phyloP scores from a whole-genome alignment of 92 coral and sea anemone genomes.

The Bergia sp. region DNA sequence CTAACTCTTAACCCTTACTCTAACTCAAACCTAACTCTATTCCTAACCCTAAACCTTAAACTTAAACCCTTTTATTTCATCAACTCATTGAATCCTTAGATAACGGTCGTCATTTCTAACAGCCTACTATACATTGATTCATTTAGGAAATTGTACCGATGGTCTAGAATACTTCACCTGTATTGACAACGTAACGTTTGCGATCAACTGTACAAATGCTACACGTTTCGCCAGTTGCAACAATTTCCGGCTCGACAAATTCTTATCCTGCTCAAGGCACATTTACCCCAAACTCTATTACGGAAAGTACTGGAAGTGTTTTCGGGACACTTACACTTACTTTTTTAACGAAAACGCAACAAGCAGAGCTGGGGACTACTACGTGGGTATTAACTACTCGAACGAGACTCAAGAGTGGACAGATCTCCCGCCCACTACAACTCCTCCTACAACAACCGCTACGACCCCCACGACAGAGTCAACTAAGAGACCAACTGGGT shows the following conservation, averaged over 20 bases:
- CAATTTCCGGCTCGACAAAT: not conserved
- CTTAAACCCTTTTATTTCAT: too few species aligned
- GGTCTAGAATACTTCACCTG: not conserved
- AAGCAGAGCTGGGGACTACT: constrained; percentile 19
- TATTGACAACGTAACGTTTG: not conserved
- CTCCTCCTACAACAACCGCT: not conserved
- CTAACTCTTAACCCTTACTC: too few species aligned
- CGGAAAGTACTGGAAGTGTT: constrained; percentile 38
- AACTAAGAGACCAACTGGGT: too few species aligned
- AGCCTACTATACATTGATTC: not conserved
- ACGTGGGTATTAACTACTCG: constrained; percentile 15
- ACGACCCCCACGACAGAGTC: not conserved
- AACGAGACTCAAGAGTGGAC: constrained; percentile 41
- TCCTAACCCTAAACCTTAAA: too few species aligned
- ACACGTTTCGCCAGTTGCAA: constrained; percentile 8
- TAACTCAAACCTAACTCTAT: too few species aligned
- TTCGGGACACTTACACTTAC: constrained; percentile 8
- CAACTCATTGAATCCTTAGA: too few species aligned
- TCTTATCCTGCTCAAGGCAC: constrained; percentile 3
- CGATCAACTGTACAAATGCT: constrained; percentile 15
- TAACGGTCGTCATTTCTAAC: not conserved
- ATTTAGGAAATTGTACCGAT: constrained; percentile 19
- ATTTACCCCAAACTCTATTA: constrained; percentile 5
- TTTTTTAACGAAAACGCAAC: constrained; percentile 26
- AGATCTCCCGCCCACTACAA: constrained; percentile 22